phyloP scores from a whole-genome alignment of 2,888 invertebrate genomes.

The Cantharis flavilabris region DNA sequence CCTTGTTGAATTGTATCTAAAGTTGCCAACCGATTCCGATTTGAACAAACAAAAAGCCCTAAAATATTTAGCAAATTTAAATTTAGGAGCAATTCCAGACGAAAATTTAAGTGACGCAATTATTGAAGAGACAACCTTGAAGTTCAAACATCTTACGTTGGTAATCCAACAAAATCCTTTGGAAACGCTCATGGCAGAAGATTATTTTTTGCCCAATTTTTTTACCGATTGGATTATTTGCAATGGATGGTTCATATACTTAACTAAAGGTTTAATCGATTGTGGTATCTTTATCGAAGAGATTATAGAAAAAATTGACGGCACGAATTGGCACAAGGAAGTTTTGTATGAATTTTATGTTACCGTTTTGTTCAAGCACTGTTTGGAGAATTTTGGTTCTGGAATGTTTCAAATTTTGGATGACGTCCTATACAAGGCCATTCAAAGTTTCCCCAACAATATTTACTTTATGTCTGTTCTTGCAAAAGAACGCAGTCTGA shows the following conservation, averaged over 20 bases:
- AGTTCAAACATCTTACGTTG: slow-evolving; percentile 48
- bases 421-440: slow-evolving; percentile 51
- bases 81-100: slow-evolving; percentile 35
- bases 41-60: slow-evolving; percentile 38
- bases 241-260: slow-evolving; percentile 59
- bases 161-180: slow-evolving; percentile 41
- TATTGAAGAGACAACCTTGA: slow-evolving; percentile 43
- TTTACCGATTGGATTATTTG: slow-evolving; percentile 60
- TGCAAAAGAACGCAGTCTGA: slow-evolving; percentile 54
- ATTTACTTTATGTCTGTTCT: slow-evolving; percentile 60
- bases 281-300: slow-evolving; percentile 51
- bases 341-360: slow-evolving; percentile 55
- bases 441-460: slow-evolving; percentile 63
- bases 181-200: slow-evolving; percentile 37
- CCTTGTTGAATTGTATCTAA: slow-evolving; percentile 44
- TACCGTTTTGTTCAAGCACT: slow-evolving; percentile 50
- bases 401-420: slow-evolving; percentile 54
- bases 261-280: slow-evolving; percentile 49
- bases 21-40: slow-evolving; percentile 18
- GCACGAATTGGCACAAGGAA: slow-evolving; percentile 49
- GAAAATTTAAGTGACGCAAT: slow-evolving; percentile 38
- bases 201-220: slow-evolving; percentile 59
- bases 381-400: slow-evolving; percentile 45
- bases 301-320: slow-evolving; percentile 42
- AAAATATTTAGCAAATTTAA: slow-evolving; percentile 42